These are phyloP conservation scores for Cryptoprocta ferox DNA, from an alignment of 2,797 vertebrate genomes.

Conservation along the genomic window DNA sequence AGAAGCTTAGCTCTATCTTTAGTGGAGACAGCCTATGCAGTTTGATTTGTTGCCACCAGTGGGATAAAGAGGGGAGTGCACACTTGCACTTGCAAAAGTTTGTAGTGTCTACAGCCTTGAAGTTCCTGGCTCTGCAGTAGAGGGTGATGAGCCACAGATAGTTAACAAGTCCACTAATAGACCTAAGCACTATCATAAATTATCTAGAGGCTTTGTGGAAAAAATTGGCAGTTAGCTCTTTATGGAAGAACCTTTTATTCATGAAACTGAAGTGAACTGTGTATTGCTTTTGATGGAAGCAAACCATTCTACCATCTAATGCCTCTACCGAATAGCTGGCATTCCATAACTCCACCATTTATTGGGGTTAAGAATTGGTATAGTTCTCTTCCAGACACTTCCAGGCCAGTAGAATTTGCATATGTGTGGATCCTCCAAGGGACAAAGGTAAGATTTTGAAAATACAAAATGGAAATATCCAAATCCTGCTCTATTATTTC, in stretches of 20 bases:
- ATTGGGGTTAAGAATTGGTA: neutral
- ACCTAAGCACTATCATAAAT: neutral
- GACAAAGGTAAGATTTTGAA: constrained; percentile 3
- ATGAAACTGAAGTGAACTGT: neutral
- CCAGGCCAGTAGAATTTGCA: neutral
- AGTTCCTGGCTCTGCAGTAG: neutral
- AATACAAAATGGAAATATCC: neutral
- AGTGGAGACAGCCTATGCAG: neutral
- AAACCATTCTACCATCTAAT: neutral
- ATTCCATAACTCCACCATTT: neutral
- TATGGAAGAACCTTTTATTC: neutral
- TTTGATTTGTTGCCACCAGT: neutral
- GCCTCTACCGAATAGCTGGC: neutral
- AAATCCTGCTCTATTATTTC: neutral
- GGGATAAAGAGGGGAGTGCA: neutral
- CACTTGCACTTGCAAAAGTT: neutral
- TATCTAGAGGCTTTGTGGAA: neutral
- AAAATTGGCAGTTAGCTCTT: neutral
- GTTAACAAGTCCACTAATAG: neutral
- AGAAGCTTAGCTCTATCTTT: neutral
- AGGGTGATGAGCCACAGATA: neutral
- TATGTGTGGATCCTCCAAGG: neutral
- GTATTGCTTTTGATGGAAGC: neutral
- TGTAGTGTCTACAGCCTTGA: neutral
- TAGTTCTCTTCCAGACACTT: neutral